phyloP scores from a whole-genome alignment of 2,888 invertebrate genomes.

The Tetramorium bicarinatum region DNA sequence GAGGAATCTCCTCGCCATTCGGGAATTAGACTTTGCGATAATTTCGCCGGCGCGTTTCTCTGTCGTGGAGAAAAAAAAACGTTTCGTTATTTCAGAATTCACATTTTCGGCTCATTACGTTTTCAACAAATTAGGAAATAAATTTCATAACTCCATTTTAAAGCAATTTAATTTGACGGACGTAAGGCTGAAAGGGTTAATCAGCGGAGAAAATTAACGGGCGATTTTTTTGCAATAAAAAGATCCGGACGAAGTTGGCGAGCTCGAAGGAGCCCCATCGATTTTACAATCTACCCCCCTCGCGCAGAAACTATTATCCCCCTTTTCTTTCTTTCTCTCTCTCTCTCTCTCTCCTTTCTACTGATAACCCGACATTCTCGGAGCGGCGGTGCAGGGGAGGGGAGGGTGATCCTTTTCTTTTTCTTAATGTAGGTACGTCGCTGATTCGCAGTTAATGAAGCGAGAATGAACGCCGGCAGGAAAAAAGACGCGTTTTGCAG shows the following conservation, averaged over 20 bases:
- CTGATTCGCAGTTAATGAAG: constrained; percentile 83
- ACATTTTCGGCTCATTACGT: background rate
- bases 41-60: background rate
- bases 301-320: constrained; percentile 69
- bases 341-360: constrained; percentile 1
- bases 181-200: constrained; percentile 41
- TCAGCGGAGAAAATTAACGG: constrained; percentile 46
- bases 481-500: constrained; percentile 22
- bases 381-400: background rate
- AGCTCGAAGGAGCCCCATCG: constrained; percentile 76
- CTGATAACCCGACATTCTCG: constrained; percentile 50
- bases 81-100: background rate
- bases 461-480: constrained; percentile 75
- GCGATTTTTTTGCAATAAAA: constrained; percentile 41
- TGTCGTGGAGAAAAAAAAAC: too few relatives aligned
- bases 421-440: constrained; percentile 75
- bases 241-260: constrained; percentile 65
- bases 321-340: constrained; percentile 12
- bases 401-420: constrained; percentile 57
- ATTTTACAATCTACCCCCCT: constrained; percentile 79
- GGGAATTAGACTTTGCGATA: background rate
- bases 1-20: background rate
- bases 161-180: constrained; percentile 26
- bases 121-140: constrained; percentile 20
- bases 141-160: constrained; percentile 15